These are phyloP conservation scores for Casuarius casuarius DNA, from an alignment of 2,113 vertebrate genomes.

Conservation along the genomic window DNA sequence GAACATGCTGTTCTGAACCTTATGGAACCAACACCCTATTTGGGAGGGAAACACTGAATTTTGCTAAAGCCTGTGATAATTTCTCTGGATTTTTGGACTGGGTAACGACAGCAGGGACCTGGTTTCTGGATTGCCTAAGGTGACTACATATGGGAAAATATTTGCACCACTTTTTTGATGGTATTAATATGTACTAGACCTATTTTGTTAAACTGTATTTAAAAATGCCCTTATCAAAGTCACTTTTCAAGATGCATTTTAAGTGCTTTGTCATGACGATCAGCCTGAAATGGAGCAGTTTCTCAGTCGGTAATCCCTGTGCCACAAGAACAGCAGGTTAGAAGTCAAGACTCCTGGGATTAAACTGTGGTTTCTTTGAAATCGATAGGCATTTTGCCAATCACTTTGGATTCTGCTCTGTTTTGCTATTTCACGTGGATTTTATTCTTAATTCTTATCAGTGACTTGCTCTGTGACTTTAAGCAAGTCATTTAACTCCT, in stretches of 20 bases:
- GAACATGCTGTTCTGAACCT: not conserved
- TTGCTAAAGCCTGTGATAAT: not conserved
- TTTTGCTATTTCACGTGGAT: conserved; percentile 17
- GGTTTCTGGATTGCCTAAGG: not conserved
- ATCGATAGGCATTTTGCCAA: conserved; percentile 24
- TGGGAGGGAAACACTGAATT: not conserved
- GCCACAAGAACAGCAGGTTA: conserved; percentile 14
- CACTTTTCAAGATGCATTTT: not conserved
- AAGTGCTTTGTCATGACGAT: not conserved
- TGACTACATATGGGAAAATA: not conserved
- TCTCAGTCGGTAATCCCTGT: conserved; percentile 39
- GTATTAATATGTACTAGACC: not conserved
- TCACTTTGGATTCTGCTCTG: not conserved
- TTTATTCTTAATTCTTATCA: not conserved
- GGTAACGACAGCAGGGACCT: not conserved
- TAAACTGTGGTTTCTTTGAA: conserved; percentile 30
- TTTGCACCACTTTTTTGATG: not conserved
- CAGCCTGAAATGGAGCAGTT: not conserved
- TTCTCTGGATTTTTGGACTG: not conserved
- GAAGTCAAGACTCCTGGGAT: conserved; percentile 31
- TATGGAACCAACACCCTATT: not conserved
- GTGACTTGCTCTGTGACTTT: not conserved
- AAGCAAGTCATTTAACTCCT: not conserved
- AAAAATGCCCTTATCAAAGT: not conserved
- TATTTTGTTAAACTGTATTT: conserved; percentile 1